These are phyloP conservation scores for Pyrgilauda ruficollis DNA, from an alignment of 2,113 vertebrate genomes.

Conservation along the genomic window DNA sequence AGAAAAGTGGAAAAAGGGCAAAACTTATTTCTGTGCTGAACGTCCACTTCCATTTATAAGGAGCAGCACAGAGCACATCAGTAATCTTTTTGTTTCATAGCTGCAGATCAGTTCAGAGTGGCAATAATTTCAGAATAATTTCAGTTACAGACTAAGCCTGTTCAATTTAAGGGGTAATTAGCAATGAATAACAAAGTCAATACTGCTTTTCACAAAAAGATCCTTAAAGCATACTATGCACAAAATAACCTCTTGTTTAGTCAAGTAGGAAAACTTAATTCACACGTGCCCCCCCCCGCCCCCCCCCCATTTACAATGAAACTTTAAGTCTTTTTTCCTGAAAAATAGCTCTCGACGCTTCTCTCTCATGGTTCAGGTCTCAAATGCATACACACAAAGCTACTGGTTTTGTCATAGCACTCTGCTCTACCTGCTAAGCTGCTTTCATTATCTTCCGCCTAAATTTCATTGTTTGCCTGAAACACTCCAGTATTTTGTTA, in stretches of 20 bases:
- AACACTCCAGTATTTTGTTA: not conserved
- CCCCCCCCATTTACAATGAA: not conserved
- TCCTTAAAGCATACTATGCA: not conserved
- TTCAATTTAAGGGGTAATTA: not conserved
- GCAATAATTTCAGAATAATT: not conserved
- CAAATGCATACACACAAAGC: not conserved
- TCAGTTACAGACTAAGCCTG: not conserved
- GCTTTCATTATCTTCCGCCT: not conserved
- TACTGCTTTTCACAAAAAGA: not conserved
- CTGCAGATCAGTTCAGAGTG: not conserved
- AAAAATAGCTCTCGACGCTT: not conserved
- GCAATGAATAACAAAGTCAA: not conserved
- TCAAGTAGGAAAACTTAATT: not conserved
- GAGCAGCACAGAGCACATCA: not conserved
- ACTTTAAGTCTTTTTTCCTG: not conserved
- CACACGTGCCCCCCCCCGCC: too few species aligned
- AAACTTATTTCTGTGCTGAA: not conserved
- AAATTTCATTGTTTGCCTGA: not conserved
- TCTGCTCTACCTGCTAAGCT: not conserved
- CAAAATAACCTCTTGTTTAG: not conserved
- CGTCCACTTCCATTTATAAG: not conserved
- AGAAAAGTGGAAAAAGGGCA: conserved; percentile 1
- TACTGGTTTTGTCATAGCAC: not conserved
- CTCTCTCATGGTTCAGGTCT: not conserved
- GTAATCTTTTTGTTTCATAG: not conserved